Evolutionary conservation across 2,888 invertebrate genomes (phyloP).

Genomic region (Nasonia oneida): DNA sequence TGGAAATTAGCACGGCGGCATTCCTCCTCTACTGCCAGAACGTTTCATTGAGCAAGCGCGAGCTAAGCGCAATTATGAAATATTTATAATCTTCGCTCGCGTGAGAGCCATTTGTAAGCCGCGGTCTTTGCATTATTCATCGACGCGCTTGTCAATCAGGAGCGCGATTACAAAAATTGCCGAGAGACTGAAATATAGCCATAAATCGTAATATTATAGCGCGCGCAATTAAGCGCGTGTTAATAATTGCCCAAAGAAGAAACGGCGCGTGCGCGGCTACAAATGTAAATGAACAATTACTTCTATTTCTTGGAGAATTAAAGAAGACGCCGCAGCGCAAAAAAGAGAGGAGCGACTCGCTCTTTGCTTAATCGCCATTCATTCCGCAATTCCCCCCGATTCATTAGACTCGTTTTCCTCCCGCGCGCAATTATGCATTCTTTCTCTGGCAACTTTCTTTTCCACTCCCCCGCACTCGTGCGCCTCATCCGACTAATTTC

Average conservation of each 20-base stretch:
- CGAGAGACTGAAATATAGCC: neutral
- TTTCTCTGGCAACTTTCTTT: conserved; percentile 1
- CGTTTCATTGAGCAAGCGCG: neutral
- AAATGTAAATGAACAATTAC: conserved; percentile 43
- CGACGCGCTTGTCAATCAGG: conserved; percentile 20
- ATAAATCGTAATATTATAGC: neutral
- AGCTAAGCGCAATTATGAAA: neutral
- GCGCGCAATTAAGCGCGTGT: neutral
- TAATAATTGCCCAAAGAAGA: neutral
- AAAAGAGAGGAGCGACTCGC: neutral
- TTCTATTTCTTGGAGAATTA: neutral
- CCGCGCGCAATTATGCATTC: conserved; percentile 14
- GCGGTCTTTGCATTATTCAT: neutral
- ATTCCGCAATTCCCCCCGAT: conserved; percentile 56
- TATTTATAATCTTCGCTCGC: neutral
- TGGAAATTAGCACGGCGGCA: neutral
- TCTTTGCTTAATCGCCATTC: conserved; percentile 38
- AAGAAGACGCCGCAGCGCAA: neutral
- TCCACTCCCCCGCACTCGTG: neutral
- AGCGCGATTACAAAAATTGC: neutral
- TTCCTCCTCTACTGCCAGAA: neutral
- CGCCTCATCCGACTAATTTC: conserved; percentile 40
- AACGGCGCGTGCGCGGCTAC: neutral
- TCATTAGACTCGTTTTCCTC: conserved; percentile 52
- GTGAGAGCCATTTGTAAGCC: neutral